Conservation (phyloP, 2,113 vertebrate genomes). For the Himantopus leucocephalus region DNA sequence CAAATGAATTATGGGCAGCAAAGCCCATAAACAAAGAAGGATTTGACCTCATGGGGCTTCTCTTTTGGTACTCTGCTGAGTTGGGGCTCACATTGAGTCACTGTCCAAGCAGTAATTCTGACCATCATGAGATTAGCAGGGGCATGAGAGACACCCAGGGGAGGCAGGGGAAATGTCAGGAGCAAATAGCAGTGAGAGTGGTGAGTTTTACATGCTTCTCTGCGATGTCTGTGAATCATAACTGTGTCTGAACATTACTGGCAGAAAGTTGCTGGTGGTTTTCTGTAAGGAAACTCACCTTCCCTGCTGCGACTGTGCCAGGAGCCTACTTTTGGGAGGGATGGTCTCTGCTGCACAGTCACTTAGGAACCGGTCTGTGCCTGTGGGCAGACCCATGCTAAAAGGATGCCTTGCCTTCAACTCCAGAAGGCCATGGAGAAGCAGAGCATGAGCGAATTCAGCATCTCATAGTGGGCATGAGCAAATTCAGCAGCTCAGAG, state of each 20-base stretch:
- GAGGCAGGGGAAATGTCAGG: neutral
- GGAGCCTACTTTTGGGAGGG: neutral
- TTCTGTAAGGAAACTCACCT: neutral
- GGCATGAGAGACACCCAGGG: neutral
- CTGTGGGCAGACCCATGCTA: neutral
- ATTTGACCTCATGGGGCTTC: neutral
- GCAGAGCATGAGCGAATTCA: neutral
- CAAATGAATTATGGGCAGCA: neutral
- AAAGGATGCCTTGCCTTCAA: neutral
- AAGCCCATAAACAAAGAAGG: neutral
- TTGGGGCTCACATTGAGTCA: neutral
- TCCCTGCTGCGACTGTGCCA: neutral
- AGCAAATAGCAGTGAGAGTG: neutral
- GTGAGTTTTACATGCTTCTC: neutral
- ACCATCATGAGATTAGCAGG: neutral
- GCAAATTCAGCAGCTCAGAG: neutral
- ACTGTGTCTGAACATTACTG: neutral
- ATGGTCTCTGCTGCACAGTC: neutral
- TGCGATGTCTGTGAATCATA: neutral
- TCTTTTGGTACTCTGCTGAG: neutral
- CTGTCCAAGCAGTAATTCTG: neutral
- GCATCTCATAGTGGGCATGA: neutral
- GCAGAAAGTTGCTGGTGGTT: neutral
- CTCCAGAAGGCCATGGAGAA: neutral
- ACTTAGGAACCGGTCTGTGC: neutral